Evolutionary conservation across 2,113 vertebrate species (phyloP), one percentile per base, ranked within the genome.

Genomic region (Nettapus auritus): DNA sequence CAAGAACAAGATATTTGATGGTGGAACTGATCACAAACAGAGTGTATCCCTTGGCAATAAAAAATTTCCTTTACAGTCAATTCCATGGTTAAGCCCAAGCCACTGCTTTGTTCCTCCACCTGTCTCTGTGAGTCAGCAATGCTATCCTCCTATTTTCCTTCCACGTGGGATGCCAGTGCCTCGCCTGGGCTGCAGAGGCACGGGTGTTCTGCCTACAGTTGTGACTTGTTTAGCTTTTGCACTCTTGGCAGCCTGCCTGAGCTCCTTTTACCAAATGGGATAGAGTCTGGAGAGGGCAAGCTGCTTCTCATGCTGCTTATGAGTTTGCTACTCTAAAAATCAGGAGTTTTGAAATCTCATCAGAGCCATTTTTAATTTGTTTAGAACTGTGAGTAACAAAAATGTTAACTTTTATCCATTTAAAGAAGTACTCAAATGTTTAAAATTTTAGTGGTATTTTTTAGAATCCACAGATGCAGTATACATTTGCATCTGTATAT

Each of bases 111-210:
- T 95, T 91, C 38, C 67, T 86, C 76, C 95, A 97, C 87, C 94
- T 97, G 95, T 82, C 79, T 69, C 70, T 82, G 8, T 96, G 94
- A 97, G 66, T 96, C 94, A 97, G 55, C 79, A 69, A n/a, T 60
- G 46, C 20, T 93, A 90, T 92, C 34, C 60, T 73, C 71, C 66
- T 70, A 60, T 78, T 84, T 79, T 76, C 22, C 48, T n/a, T 92
- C 59, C 70, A 93, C 77, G 73, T 7, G 9, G 26, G 63, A 76
- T 88, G 55, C 77, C 74, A 88, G 1, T 62, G 76, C 29, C 60
- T 87, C 1, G 36, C 44, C 56, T 59, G 40, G 22, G 64, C 53
- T 77, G 52, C 88, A 91, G 63, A 89, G n/a, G 88, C 95, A 94
- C 83, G 89, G 66, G 53, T 91, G 79, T 34, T 81, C 60, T 63